Evolutionary conservation across 2,888 invertebrate genomes (phyloP).

Genomic region (Sarcophaga variegata): DNA sequence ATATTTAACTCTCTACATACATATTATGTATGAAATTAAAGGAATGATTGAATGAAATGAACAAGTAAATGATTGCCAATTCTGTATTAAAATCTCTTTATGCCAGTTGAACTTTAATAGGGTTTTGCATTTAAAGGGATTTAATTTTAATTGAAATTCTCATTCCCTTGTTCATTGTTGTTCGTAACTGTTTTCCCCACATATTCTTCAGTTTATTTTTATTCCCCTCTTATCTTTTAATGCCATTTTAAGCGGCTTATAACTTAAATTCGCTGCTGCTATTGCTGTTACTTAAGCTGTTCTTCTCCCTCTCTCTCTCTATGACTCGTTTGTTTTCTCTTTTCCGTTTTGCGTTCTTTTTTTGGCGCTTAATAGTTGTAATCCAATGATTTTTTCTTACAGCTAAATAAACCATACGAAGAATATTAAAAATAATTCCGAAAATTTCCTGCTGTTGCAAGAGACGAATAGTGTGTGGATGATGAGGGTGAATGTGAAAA

Average conservation of each 20-base stretch:
- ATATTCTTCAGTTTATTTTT: slow-evolving; percentile 19
- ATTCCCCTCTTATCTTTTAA: slow-evolving; percentile 26
- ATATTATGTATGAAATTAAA: too few species aligned
- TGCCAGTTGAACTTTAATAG: background rate
- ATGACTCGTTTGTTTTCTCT: background rate
- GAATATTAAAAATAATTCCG: slow-evolving; percentile 40
- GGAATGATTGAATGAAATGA: too few species aligned
- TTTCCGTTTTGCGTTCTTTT: slow-evolving; percentile 17
- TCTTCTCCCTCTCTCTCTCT: background rate
- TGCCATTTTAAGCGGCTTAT: slow-evolving; percentile 55
- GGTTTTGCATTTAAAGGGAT: too few species aligned
- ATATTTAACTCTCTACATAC: too few species aligned
- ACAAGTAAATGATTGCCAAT: background rate
- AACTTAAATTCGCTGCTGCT: slow-evolving; percentile 44
- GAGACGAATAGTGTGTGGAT: background rate
- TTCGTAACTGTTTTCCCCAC: background rate
- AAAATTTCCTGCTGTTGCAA: background rate
- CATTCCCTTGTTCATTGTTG: background rate
- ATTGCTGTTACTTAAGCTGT: slow-evolving; percentile 25
- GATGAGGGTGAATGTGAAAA: background rate
- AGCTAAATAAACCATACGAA: slow-evolving; percentile 50
- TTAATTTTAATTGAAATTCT: background rate
- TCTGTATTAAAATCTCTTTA: background rate
- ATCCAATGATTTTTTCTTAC: slow-evolving; percentile 50
- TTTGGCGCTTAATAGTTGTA: slow-evolving; percentile 60